Conservation (phyloP, 92 coral and sea anemone species). For the Epizoanthus stellaris region DNA sequence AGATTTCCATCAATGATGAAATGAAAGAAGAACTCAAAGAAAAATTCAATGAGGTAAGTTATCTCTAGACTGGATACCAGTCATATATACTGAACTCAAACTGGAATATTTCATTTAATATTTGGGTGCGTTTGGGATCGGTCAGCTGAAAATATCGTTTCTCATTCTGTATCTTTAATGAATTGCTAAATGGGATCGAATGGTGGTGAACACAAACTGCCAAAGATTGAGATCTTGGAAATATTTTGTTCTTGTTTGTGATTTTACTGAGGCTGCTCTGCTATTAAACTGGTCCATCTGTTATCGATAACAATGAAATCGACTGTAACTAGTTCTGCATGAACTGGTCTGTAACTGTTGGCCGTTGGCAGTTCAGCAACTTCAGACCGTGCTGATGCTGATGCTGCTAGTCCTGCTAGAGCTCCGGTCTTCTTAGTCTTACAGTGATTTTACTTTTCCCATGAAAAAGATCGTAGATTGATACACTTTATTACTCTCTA, state of each 20-base stretch:
- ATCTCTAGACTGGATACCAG: background rate
- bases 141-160: background rate
- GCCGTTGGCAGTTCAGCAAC: background rate
- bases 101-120: background rate
- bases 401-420: background rate
- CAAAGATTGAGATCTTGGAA: too few relatives aligned
- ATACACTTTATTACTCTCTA: background rate
- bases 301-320: too few relatives aligned
- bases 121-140: background rate
- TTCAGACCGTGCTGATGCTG: background rate
- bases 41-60: slow-evolving; percentile 32
- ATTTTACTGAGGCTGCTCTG: too few relatives aligned
- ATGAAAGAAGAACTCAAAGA: slow-evolving; percentile 34
- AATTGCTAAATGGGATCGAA: background rate
- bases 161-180: background rate
- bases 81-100: background rate
- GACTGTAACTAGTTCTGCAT: too few relatives aligned
- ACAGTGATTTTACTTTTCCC: background rate
- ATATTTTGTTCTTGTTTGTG: too few relatives aligned
- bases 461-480: background rate
- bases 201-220: background rate
- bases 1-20: slow-evolving; percentile 40
- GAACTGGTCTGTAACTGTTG: too few relatives aligned
- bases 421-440: background rate
- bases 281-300: too few relatives aligned